Evolutionary conservation across 2,888 invertebrate species (phyloP).

Genomic region (Eupeodes luniger): DNA sequence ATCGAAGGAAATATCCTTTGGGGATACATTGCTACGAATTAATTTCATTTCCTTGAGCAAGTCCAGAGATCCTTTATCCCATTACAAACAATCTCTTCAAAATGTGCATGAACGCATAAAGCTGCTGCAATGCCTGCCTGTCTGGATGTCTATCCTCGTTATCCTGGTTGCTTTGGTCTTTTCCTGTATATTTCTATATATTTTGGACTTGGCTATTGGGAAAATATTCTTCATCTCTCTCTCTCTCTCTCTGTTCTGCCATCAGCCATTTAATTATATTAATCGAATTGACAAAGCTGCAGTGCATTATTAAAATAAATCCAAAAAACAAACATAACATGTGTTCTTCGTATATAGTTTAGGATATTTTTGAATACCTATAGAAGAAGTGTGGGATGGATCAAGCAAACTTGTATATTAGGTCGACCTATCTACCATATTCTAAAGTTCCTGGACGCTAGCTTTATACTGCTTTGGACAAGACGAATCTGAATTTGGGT

Average conservation of each 20-base stretch:
- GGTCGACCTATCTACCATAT: neutral
- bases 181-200: neutral
- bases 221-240: constrained; percentile 42
- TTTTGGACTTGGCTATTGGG: constrained; percentile 45
- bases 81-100: constrained; percentile 67
- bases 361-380: neutral
- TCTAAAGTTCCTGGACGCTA: neutral
- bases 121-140: constrained; percentile 3
- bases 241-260: constrained; percentile 52
- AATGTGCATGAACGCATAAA: constrained; percentile 40
- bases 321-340: constrained; percentile 60
- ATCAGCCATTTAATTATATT: constrained; percentile 73
- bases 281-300: constrained; percentile 75
- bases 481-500: neutral
- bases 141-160: neutral
- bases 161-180: constrained; percentile 4
- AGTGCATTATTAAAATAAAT: constrained; percentile 74
- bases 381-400: constrained; percentile 32
- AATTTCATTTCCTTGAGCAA: constrained; percentile 71
- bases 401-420: neutral
- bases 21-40: constrained; percentile 65
- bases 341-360: neutral
- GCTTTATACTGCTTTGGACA: neutral
- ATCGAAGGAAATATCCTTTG: constrained; percentile 56
- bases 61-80: constrained; percentile 59